Conservation (phyloP, 2,797 vertebrate genomes). For the Nyctibius grandis region DNA sequence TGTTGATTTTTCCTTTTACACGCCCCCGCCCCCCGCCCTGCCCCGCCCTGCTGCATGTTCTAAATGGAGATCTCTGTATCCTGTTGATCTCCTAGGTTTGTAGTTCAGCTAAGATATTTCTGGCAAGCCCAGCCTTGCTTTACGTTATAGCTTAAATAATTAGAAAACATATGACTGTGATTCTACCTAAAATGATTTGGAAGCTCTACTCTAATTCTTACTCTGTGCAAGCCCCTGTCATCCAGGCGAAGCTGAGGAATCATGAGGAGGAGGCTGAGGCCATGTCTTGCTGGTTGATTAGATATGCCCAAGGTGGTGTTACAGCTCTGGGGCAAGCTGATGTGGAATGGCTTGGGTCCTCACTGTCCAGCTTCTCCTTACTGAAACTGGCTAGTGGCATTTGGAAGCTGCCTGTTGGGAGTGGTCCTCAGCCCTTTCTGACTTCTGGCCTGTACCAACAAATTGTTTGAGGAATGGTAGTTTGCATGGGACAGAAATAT, state of each 20-base stretch:
- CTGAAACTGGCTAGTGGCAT: not conserved
- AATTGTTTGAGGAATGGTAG: not conserved
- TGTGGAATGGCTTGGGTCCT: not conserved
- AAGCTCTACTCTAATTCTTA: not conserved
- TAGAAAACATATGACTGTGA: not conserved
- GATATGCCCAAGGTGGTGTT: fast-evolving
- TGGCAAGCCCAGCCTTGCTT: not conserved
- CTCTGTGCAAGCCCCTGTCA: not conserved
- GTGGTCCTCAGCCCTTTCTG: not conserved
- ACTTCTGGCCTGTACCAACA: not conserved
- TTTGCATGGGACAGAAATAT: not conserved
- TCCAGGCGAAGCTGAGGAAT: not conserved
- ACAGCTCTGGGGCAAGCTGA: not conserved
- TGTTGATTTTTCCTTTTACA: not conserved
- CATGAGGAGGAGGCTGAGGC: fast-evolving
- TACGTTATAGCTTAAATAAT: not conserved
- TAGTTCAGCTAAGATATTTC: not conserved
- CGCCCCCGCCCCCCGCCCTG: too few relatives aligned
- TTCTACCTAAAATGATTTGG: not conserved
- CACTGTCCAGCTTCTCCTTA: not conserved
- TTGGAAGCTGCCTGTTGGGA: not conserved
- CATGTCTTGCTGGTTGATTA: not conserved
- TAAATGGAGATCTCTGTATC: not conserved
- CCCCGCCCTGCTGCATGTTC: not conserved
- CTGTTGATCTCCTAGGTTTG: not conserved